Evolutionary conservation across 2,888 invertebrate genomes (phyloP).

Genomic region (Iselma pallidipennis): DNA sequence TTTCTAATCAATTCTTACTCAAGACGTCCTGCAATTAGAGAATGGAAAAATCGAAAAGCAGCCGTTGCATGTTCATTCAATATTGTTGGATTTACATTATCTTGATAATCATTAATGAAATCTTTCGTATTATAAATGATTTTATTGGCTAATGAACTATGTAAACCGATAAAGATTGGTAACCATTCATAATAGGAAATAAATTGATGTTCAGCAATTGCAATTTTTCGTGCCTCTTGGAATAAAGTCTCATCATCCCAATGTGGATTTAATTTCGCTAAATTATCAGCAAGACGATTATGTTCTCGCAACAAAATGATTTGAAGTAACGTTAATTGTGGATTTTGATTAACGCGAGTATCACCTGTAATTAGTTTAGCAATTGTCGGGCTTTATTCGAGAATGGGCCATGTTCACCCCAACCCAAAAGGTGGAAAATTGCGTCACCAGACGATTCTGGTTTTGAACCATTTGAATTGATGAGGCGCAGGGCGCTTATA

Average conservation of each 20-base stretch:
- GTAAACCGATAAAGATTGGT: slow-evolving; percentile 69
- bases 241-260: slow-evolving; percentile 75
- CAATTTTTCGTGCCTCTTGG: slow-evolving; percentile 73
- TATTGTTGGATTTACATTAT: slow-evolving; percentile 66
- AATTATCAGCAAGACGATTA: slow-evolving; percentile 68
- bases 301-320: slow-evolving; percentile 72
- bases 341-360: slow-evolving; percentile 70
- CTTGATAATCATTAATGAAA: slow-evolving; percentile 70
- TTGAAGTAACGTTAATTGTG: slow-evolving; percentile 72
- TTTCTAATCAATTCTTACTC: slow-evolving; percentile 61
- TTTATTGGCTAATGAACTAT: slow-evolving; percentile 67
- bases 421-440: too few relatives aligned
- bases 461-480: too few relatives aligned
- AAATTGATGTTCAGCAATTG: slow-evolving; percentile 71
- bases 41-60: slow-evolving; percentile 76
- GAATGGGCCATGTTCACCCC: too few relatives aligned
- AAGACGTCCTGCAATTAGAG: slow-evolving; percentile 69
- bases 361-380: too few relatives aligned
- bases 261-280: slow-evolving; percentile 70
- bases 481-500: too few relatives aligned
- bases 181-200: slow-evolving; percentile 79
- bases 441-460: too few relatives aligned
- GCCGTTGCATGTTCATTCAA: slow-evolving; percentile 73
- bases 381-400: too few relatives aligned
- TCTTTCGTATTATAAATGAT: slow-evolving; percentile 64